Evolutionary conservation across 2,113 vertebrate genomes (phyloP), one percentile per base, ranked within the genome.

Genomic region (Anseranas semipalmata): DNA sequence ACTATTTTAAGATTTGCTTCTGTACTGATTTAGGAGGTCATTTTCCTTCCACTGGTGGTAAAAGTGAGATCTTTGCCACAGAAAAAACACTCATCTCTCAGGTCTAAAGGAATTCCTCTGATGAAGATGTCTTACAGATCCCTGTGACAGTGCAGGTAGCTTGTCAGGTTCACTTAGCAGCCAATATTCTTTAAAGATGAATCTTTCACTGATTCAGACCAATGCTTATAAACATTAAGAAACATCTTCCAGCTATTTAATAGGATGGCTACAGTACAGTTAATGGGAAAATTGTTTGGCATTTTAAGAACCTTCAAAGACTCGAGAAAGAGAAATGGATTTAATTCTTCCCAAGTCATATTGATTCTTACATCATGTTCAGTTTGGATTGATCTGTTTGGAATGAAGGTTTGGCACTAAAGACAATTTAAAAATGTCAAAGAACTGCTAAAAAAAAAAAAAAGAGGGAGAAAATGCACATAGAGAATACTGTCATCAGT

Each of bases 301-400:
- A 75, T 63, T 92, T 95, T 55, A 90, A 85, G 80, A 78, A 43
- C 25, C 52, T 94, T 96, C 89, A 67, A 86, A 96, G 60, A 68
- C 71, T 70, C 80, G 66, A 88, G 71, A 96, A n/a, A n/a, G 63
- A 96, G 72, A 62, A 86, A 71, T 32, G 48, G 53, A 55, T 96
- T 94, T 97, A 90, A 91, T 93, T 95, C 59, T 86, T 94, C 62
- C 68, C 77, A 65, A 77, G 39, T 75, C 19, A 72, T 83, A 97
- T 90, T 90, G 92, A 96, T 96, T 94, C 94, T 94, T 90, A 66
- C 78, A 72, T 94, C 77, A 53, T 1, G 2, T 71, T 86, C 35
- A 76, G 80, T 53, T 96, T 89, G 88, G 84, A 97, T 45, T 97
- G 78, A 97, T 97, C 93, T 95, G 67, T 93, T 93, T 96, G 90